Evolutionary conservation across 2,113 vertebrate genomes (phyloP).

Genomic region (Pelecanus crispus): DNA sequence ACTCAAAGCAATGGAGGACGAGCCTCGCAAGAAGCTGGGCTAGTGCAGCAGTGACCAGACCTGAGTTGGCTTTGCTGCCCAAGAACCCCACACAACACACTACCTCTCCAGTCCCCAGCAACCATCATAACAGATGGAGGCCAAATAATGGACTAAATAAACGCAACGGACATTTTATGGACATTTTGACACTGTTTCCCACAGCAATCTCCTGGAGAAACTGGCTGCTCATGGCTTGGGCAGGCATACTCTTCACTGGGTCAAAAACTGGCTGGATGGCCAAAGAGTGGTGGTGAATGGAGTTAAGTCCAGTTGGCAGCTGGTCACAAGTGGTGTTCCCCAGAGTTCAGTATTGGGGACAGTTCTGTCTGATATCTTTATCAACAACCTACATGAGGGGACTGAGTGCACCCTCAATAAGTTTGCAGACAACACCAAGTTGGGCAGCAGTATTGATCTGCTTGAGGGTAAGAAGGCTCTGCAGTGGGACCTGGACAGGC

Average conservation of each 20-base stretch:
- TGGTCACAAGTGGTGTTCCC: background rate
- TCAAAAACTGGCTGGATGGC: background rate
- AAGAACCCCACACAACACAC: background rate
- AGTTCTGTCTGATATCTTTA: background rate
- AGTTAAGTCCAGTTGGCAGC: background rate
- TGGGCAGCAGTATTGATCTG: background rate
- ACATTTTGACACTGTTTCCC: background rate
- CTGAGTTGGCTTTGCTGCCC: background rate
- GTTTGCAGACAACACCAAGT: background rate
- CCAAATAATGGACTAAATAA: background rate
- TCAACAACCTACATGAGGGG: background rate
- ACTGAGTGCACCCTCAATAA: background rate
- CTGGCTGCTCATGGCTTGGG: background rate
- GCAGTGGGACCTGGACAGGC: background rate
- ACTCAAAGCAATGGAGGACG: fast-evolving
- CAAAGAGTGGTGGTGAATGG: background rate
- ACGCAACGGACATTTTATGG: background rate
- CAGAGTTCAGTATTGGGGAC: no score
- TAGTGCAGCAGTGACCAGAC: background rate
- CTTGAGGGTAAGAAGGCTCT: background rate
- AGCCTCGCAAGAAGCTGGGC: background rate
- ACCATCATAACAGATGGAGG: background rate
- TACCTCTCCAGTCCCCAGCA: fast-evolving
- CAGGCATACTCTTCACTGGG: background rate
- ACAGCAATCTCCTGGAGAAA: background rate